A percentile compares a stretch with the other conserved stretches of the same genome.
Evolutionary conservation across 2,888 invertebrate species (phyloP).

Genomic region (Cryptophagus acutangulus): DNA sequence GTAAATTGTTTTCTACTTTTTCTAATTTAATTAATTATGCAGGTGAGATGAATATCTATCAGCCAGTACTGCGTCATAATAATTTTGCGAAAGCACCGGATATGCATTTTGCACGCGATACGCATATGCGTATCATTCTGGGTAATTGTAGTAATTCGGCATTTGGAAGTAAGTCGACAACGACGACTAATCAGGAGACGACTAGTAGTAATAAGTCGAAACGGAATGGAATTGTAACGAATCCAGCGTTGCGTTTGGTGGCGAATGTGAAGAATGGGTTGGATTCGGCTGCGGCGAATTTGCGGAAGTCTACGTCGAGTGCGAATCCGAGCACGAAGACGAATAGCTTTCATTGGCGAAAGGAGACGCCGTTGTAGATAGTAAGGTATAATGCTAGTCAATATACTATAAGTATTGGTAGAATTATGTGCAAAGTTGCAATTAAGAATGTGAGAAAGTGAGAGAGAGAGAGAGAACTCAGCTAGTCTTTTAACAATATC

Average conservation of each 20-base stretch:
- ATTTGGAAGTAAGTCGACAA: constrained; percentile 30
- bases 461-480: no score
- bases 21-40: constrained; percentile 11
- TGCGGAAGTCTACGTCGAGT: constrained; percentile 57
- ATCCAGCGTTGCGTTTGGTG: constrained; percentile 79
- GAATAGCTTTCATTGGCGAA: constrained; percentile 80
- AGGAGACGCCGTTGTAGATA: constrained; percentile 68
- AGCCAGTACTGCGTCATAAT: constrained; percentile 46
- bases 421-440: constrained; percentile 22
- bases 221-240: constrained; percentile 80
- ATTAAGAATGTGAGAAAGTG: not conserved
- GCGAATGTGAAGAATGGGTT: constrained; percentile 70
- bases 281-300: constrained; percentile 59
- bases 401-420: no score
- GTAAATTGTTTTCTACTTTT: constrained; percentile 3
- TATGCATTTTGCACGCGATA: constrained; percentile 83
- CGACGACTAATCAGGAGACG: constrained; percentile 24
- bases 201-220: constrained; percentile 57
- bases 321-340: constrained; percentile 60
- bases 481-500: no score
- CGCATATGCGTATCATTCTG: constrained; percentile 85
- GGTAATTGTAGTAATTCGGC: constrained; percentile 40
- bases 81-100: constrained; percentile 56
- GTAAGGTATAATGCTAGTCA: constrained; percentile 30
- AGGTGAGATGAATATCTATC: constrained; percentile 47